A percentile compares a stretch with the other conserved stretches of the same genome.
These are phyloP conservation scores for Cephus nigrinus DNA, from an alignment of 2,888 invertebrate genomes.

Conservation along the genomic window DNA sequence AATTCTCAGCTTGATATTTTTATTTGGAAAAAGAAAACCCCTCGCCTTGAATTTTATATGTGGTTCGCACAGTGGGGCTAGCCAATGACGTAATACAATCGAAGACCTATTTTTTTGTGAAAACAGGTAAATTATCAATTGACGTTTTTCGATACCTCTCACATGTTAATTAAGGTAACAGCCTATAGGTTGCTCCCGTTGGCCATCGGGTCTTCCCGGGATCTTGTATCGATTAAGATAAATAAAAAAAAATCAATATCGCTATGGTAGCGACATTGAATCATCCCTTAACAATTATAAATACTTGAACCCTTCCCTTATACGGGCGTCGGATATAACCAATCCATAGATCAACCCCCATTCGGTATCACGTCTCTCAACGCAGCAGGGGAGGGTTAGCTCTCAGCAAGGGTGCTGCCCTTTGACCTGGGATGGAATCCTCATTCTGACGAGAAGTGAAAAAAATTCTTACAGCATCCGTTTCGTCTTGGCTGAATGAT, in stretches of 20 bases:
- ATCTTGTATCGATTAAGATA: background rate
- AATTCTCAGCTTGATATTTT: slow-evolving; percentile 56
- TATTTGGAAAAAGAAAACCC: slow-evolving; percentile 33
- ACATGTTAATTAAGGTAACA: too few relatives aligned
- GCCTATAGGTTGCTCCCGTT: too few relatives aligned
- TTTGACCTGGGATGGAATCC: slow-evolving; percentile 13
- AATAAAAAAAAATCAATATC: background rate
- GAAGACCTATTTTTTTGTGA: too few relatives aligned
- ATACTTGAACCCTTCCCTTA: background rate
- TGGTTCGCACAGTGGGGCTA: background rate
- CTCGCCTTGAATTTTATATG: background rate
- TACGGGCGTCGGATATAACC: background rate
- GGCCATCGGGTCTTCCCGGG: too few relatives aligned
- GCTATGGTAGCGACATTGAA: background rate
- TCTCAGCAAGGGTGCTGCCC: slow-evolving; percentile 53
- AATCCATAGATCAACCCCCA: slow-evolving; percentile 52
- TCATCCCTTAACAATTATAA: background rate
- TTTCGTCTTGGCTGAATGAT: background rate
- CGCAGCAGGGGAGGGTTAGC: slow-evolving; percentile 60
- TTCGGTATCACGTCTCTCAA: slow-evolving; percentile 47
- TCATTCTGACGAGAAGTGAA: background rate
- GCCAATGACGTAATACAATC: background rate
- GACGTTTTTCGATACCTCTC: too few relatives aligned
- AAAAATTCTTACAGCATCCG: background rate
- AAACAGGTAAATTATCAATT: too few relatives aligned